Evolutionary conservation across 2,888 invertebrate genomes (phyloP).

Genomic region (Eulithis prunata): DNA sequence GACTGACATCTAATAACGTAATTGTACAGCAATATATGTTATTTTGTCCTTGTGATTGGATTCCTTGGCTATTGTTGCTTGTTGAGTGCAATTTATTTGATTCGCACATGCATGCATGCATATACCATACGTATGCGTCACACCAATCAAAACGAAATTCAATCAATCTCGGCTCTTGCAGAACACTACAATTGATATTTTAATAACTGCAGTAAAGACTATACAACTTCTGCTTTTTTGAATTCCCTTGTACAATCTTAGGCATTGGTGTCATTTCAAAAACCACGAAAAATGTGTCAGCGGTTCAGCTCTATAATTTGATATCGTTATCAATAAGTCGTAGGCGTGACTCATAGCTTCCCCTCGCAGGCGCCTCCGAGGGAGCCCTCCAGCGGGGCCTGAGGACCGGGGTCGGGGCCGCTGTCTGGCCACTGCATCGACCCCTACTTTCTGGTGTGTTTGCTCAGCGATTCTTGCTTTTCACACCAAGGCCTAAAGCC

Average conservation of each 20-base stretch:
- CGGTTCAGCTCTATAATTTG: conserved; percentile 8
- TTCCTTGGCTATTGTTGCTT: background rate
- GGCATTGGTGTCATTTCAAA: too few species aligned
- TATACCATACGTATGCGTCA: too few species aligned
- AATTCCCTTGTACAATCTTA: too few species aligned
- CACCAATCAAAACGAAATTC: conserved; percentile 6
- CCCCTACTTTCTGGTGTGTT: conserved; percentile 8
- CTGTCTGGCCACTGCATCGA: conserved; percentile 21
- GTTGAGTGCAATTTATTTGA: background rate
- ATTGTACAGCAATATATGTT: background rate
- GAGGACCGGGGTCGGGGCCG: too few species aligned
- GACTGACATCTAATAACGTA: background rate
- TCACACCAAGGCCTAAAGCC: conserved; percentile 15
- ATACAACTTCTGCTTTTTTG: background rate
- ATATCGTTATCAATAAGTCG: conserved; percentile 14
- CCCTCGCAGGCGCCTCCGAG: conserved; percentile 3
- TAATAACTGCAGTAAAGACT: conserved; percentile 4
- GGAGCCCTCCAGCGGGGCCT: background rate
- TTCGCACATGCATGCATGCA: too few species aligned
- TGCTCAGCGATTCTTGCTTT: conserved; percentile 15
- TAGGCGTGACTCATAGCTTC: conserved; percentile 11
- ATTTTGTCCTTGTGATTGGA: background rate
- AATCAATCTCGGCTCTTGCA: conserved; percentile 11
- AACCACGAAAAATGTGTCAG: background rate
- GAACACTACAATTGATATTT: conserved; percentile 1